These are phyloP conservation scores for Hypotaenidia okinawae DNA, from an alignment of 2,797 vertebrate species.

Conservation along the genomic window DNA sequence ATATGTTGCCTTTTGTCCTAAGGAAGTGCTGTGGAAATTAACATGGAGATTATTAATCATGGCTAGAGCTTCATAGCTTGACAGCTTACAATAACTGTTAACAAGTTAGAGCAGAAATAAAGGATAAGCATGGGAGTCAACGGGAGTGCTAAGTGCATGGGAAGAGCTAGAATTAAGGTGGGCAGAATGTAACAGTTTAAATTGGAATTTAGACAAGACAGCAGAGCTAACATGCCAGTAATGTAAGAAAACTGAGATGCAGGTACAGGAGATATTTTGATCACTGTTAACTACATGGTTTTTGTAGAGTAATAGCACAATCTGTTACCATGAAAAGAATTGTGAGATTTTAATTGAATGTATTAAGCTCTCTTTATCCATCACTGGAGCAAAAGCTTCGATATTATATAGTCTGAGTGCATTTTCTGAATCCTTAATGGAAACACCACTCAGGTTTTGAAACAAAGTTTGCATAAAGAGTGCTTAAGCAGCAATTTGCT, in stretches of 20 bases:
- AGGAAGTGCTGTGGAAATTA: neutral
- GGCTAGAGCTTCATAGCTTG: neutral
- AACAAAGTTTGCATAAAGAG: neutral
- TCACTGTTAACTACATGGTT: slow-evolving; percentile 35
- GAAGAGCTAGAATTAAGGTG: neutral
- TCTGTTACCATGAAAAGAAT: slow-evolving; percentile 23
- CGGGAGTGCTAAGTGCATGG: neutral
- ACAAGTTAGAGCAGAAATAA: neutral
- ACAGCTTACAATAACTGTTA: neutral
- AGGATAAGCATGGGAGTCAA: neutral
- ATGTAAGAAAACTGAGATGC: neutral
- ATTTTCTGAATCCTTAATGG: neutral
- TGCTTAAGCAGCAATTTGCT: slow-evolving; percentile 24
- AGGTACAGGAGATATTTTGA: slow-evolving; percentile 34
- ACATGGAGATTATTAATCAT: neutral
- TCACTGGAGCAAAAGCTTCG: slow-evolving; percentile 11
- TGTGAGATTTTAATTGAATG: slow-evolving; percentile 21
- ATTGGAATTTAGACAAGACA: slow-evolving; percentile 1
- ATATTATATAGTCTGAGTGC: neutral
- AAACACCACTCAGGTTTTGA: slow-evolving; percentile 11
- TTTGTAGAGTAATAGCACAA: neutral
- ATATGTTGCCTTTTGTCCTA: neutral
- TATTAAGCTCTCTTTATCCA: slow-evolving; percentile 24
- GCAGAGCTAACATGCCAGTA: neutral
- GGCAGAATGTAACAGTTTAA: neutral